Evolutionary conservation across 2,113 vertebrate genomes (phyloP), one percentile per base, ranked within the genome.

Genomic region (Corythaixoides concolor): DNA sequence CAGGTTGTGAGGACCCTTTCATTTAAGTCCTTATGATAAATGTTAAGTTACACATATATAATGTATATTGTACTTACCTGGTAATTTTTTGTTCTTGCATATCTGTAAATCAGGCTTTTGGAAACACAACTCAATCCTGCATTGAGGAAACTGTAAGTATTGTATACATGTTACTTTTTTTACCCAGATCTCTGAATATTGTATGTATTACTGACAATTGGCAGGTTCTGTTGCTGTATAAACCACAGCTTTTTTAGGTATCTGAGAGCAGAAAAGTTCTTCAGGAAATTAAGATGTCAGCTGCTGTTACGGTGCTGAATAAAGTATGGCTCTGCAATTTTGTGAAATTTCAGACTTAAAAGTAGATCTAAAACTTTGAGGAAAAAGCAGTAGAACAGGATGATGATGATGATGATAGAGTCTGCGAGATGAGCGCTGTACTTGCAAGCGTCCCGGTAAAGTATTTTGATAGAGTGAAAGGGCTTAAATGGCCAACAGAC

Each of bases 141-240:
- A 0, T 89, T 37, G 93, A 95, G 43, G 85, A 96, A 96, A 95
- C 95, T 33, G 97, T 97, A 94, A 97, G 97, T 97, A 92, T 30
- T 28, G 45, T 86, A 78, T 52, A 14, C 6, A 13, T 53, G 13
- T 72, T 58, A 52, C 24, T 77, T 72, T 67, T n/a, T n/a, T n/a
- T n/a, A 15, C 27, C 12, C 45, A 39, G 9, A 26, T 79, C 39
- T 78, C 84, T 87, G 52, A 72, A 11, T 67, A 4, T 12, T 47
- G 4, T 70, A 1, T 32, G 0, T 45, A 6, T 81, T 84, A 35
- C 28, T 60, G 32, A 83, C 16, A 75, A 33, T 14, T 68, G 59
- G 11, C 21, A 27, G 41, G n/a, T 49, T 58, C 70, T 66, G 3
- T 41, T 66, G 35, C 55, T 67, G 7, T 30, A 3, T 53, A 50